Conservation (phyloP, 2,888 invertebrate genomes). For the Ormyrus nitidulus region DNA sequence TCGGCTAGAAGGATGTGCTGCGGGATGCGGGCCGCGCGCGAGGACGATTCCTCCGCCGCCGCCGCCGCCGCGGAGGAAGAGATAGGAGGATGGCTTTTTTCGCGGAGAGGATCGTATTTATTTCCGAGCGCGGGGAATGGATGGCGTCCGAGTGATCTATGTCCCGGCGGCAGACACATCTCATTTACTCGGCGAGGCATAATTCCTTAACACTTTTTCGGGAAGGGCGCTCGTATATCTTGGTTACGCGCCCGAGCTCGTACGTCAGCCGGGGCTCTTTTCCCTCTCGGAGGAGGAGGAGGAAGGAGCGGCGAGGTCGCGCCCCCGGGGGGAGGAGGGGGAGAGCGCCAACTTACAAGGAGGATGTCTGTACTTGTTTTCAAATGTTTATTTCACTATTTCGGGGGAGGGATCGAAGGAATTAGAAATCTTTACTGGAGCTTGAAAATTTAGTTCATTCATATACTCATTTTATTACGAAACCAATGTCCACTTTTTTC, state of each 20-base stretch:
- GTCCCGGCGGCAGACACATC: slow-evolving; percentile 75
- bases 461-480: no score
- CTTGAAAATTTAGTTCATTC: no score
- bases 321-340: background rate
- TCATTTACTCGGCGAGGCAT: slow-evolving; percentile 77
- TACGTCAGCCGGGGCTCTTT: slow-evolving; percentile 40
- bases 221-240: slow-evolving; percentile 72
- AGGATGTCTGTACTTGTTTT: no score
- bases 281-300: slow-evolving; percentile 10
- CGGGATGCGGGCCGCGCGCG: slow-evolving; percentile 68
- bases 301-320: background rate
- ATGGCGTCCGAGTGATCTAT: slow-evolving; percentile 67
- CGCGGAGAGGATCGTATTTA: slow-evolving; percentile 70
- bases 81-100: slow-evolving; percentile 10
- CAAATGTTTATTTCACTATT: no score
- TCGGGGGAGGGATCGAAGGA: no score
- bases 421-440: no score
- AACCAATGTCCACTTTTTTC: no score
- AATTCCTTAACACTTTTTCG: slow-evolving; percentile 78
- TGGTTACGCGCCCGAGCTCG: slow-evolving; percentile 66
- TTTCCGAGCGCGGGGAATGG: slow-evolving; percentile 69
- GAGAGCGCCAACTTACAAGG: background rate
- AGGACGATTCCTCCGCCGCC: slow-evolving; percentile 60
- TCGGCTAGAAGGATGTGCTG: slow-evolving; percentile 71
- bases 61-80: slow-evolving; percentile 11